Percentiles rank a stretch among this genome's conserved stretches.
Evolutionary conservation across 2,888 invertebrate genomes (phyloP).

Genomic region (Drosophila melanocephala): DNA sequence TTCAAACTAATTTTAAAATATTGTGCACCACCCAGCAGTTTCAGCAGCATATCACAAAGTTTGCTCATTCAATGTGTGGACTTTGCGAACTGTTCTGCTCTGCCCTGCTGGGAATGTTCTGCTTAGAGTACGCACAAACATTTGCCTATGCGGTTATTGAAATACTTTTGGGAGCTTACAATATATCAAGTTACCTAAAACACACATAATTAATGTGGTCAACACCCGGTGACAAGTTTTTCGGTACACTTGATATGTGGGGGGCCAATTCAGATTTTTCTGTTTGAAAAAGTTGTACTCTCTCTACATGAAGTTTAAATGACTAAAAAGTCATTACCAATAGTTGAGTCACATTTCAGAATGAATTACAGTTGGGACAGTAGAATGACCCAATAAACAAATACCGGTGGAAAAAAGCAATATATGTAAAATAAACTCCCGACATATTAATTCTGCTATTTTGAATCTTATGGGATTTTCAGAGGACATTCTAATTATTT

Average conservation of each 20-base stretch:
- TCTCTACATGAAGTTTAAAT: background rate
- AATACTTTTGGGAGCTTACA: conserved; percentile 14
- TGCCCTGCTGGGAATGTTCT: conserved; percentile 14
- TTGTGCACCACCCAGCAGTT: conserved; percentile 40
- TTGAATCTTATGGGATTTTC: background rate
- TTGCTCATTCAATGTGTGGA: conserved; percentile 10
- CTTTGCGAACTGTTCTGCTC: conserved; percentile 4
- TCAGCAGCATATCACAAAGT: conserved; percentile 16
- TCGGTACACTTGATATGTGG: background rate
- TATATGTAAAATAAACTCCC: background rate
- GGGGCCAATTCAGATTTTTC: background rate
- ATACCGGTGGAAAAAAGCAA: background rate
- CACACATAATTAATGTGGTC: conserved; percentile 5
- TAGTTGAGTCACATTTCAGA: background rate
- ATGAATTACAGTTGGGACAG: background rate
- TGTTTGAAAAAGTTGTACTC: background rate
- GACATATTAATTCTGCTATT: background rate
- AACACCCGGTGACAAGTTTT: background rate
- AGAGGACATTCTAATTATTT: background rate
- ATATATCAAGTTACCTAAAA: conserved; percentile 1
- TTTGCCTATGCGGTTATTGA: conserved; percentile 25
- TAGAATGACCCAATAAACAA: background rate
- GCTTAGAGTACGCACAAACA: conserved; percentile 8
- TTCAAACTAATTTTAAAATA: conserved; percentile 65
- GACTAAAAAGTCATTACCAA: background rate